Base-by-base conservation (phyloP, 2,888 invertebrate species). In the Calameuta filiformis region DNA sequence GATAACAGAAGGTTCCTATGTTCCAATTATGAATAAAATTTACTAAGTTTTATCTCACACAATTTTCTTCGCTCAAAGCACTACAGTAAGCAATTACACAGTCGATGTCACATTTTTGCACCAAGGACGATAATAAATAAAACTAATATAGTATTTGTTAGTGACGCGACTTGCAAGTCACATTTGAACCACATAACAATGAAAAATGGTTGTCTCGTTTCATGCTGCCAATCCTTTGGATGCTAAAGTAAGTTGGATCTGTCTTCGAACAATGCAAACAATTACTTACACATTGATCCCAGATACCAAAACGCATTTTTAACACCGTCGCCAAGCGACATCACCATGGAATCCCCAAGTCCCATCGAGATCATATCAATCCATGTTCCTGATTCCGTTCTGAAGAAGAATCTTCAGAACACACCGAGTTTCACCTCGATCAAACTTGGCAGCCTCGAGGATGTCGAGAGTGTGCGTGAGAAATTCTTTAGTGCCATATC, bases 271-370 rank as follows among this genome's bases (percentile, higher is more conserved):
- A 87, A 88, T 77, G 86, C 85, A 81, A 89, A 90, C 80, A 87
- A 89, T 87, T 87, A 87, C 80, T 85, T 89, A 85, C 85, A 85
- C 84, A 87, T 88, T 85, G 86, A 86, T 80, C 81, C 86, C 81
- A 88, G 88, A 85, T 90, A 89, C 81, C 85, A 88, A 79, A 88
- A 83, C 83, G 89, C 89, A 79, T 92, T 92, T 83, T 89, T 93
- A 83, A 94, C 93, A 79, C 93, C 93, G 73, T 94, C 93, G 76
- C 93, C 94, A 75, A 93, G 92, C 85, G 93, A 93, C 87, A 89
- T 92, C 56, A 91, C 91, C 75, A 93, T 93, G 93, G 92, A 92
- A 81, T 92, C 93, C 77, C 92, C 93, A 79, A 93, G 92, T 84
- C 93, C 93, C 35, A 88, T 90, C 78, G 89, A 89, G 82, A 85